Base-by-base conservation (phyloP, 2,113 vertebrate genomes). In the Ptychochromis oligacanthus region DNA sequence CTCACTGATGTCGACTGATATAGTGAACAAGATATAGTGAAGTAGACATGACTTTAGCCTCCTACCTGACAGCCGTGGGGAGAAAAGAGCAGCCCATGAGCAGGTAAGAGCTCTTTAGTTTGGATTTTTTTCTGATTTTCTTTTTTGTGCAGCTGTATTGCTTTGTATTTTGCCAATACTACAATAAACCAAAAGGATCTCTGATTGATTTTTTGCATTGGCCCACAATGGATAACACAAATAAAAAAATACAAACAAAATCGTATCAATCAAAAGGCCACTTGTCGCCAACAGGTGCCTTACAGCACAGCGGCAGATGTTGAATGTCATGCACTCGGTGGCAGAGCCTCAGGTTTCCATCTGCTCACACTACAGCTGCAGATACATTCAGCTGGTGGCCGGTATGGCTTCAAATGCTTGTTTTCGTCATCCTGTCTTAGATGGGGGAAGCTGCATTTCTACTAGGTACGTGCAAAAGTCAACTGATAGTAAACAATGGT, bases 321-420 rank as follows among this genome's bases (percentile, higher is more conserved):
- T 52, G 38, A 82, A 82, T 64, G 80, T 59, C 80, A 36, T 38
- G 10, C 61, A 46, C 55, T 31, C 70, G 0, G 57, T 54, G 14
- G 52, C 52, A 46, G 17, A 22, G 46, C 64, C 75, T 86, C 36
- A 20, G 55, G 52, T 82, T 54, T 65, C 31, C 4, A 17, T 55
- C 80, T 75, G 75, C 58, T 87, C 65, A 49, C 1, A 1, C 65
- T 52, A 4, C 65, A 79, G 75, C 85, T 59, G 79, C 75, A 58
- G 34, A 84, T 46, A 12, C 24, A 55, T 24, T 38, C 43, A 34
- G 78, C 60, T 15, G 11, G 26, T 60, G 60, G 52, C 59, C 70
- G 10, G 11, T 3, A 5, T 4, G 9, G 18, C 11, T 56, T n/a
- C 14, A 18, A 17, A 38, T 54, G 28, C 28, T 46, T 7, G 13